Evolutionary conservation across 2,797 vertebrate species (phyloP).

Genomic region (Micropoecilia bifurca): DNA sequence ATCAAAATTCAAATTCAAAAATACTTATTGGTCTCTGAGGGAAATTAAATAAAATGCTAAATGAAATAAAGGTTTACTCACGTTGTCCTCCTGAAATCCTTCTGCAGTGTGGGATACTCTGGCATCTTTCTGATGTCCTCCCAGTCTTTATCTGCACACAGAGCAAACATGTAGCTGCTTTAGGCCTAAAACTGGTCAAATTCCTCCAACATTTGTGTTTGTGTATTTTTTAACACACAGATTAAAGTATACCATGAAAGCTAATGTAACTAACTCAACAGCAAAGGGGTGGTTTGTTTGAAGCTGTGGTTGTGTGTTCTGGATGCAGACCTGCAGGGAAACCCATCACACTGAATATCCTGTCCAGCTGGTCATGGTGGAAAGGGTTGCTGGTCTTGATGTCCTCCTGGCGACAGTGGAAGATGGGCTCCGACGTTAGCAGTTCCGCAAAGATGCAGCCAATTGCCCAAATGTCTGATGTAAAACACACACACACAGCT

Average conservation of each 20-base stretch:
- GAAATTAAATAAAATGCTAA: no score
- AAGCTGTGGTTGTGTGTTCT: neutral
- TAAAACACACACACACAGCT: neutral
- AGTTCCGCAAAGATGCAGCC: conserved; percentile 98
- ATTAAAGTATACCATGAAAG: neutral
- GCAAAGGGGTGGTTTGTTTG: neutral
- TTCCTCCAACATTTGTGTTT: neutral
- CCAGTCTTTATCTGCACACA: conserved; percentile 94
- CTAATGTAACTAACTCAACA: neutral
- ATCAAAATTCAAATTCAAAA: no score
- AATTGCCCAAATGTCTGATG: conserved; percentile 96
- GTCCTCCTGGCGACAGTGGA: conserved; percentile 98
- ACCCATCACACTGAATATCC: conserved; percentile 99
- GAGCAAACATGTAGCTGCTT: neutral
- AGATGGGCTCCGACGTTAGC: conserved; percentile 96
- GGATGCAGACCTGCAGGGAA: conserved; percentile 92
- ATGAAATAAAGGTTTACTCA: conserved; percentile 75
- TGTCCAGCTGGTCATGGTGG: conserved; percentile 96
- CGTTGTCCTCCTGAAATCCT: conserved; percentile 98
- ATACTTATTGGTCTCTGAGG: no score
- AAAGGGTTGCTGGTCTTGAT: conserved; percentile 99
- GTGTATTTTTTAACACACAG: neutral
- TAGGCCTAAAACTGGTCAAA: neutral
- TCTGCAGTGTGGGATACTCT: conserved; percentile 97
- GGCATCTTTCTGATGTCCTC: conserved; percentile 99